Percentiles rank a stretch among this genome's conserved stretches.
These are phyloP conservation scores for Pyxicephalus adspersus DNA, from an alignment of 2,113 vertebrate species.

Conservation along the genomic window DNA sequence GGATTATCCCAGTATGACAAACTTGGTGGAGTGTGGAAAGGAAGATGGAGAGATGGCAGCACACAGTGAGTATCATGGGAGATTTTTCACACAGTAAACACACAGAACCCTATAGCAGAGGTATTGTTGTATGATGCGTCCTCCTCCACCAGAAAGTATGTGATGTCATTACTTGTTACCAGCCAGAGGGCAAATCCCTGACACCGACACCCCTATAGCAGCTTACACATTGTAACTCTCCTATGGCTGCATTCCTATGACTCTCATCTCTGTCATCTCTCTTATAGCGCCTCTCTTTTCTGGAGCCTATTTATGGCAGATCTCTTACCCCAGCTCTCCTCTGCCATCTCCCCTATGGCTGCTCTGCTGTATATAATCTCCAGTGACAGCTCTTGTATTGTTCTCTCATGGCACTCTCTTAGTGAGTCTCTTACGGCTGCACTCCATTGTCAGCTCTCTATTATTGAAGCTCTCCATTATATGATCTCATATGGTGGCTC, in stretches of 20 bases:
- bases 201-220: background rate
- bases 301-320: background rate
- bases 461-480: too few relatives aligned
- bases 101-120: background rate
- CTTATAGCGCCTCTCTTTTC: background rate
- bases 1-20: background rate
- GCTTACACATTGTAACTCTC: background rate
- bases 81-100: background rate
- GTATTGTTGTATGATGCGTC: too few relatives aligned
- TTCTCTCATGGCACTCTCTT: too few relatives aligned
- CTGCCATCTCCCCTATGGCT: background rate
- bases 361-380: too few relatives aligned
- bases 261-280: too few relatives aligned
- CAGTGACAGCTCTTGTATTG: too few relatives aligned
- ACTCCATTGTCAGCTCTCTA: too few relatives aligned
- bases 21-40: background rate
- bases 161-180: background rate
- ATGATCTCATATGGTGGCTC: too few relatives aligned
- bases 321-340: background rate
- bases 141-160: too few relatives aligned
- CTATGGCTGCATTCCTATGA: background rate
- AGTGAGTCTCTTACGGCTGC: too few relatives aligned
- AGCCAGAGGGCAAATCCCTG: background rate
- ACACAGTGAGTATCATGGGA: background rate
- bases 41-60: background rate